Conservation (phyloP, 2,888 invertebrate species). For the Notodromas monacha region DNA sequence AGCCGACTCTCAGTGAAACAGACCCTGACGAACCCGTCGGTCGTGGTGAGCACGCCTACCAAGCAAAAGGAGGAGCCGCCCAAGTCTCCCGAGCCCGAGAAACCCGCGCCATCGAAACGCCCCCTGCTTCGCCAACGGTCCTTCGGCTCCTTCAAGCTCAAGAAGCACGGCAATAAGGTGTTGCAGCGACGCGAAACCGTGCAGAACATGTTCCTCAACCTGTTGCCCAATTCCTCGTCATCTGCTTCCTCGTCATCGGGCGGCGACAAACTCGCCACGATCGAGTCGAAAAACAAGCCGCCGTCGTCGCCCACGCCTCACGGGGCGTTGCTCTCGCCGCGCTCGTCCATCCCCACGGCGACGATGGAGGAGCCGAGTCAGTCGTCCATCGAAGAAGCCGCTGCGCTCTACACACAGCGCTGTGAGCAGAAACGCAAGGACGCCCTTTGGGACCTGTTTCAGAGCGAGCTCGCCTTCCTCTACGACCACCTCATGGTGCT, state of each 20-base stretch:
- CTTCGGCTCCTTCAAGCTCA: conserved; percentile 7
- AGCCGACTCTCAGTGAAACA: too few species aligned
- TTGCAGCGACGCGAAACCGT: neutral
- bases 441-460: conserved; percentile 25
- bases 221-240: too few species aligned
- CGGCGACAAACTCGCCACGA: neutral
- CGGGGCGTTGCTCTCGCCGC: neutral
- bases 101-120: neutral
- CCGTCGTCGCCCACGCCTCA: neutral
- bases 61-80: too few species aligned
- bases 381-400: too few species aligned
- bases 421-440: neutral
- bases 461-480: conserved; percentile 25
- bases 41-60: too few species aligned
- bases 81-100: neutral
- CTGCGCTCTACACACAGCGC: too few species aligned
- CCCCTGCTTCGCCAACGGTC: conserved; percentile 8
- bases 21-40: too few species aligned
- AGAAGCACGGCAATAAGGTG: neutral
- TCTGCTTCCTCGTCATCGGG: too few species aligned
- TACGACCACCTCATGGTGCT: conserved; percentile 27
- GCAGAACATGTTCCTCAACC: neutral
- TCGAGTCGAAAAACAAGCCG: too few species aligned
- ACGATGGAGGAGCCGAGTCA: conserved; percentile 2
- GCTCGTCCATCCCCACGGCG: neutral